Evolutionary conservation across 2,113 vertebrate species (phyloP).

Genomic region (Brachirus orientalis): DNA sequence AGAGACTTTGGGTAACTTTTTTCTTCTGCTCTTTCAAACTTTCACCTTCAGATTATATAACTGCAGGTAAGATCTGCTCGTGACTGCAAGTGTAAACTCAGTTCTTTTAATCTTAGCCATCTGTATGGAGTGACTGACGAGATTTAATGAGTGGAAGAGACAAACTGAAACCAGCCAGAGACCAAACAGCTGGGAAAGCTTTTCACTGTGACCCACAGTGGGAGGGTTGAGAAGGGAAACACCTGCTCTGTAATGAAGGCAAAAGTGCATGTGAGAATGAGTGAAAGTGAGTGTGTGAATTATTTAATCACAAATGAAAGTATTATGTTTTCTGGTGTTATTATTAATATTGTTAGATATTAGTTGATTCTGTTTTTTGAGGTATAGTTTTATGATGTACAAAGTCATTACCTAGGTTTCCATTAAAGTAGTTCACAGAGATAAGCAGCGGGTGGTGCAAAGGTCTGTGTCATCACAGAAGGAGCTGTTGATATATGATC

Average conservation of each 20-base stretch:
- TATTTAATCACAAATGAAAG: not conserved
- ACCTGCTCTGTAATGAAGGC: constrained; percentile 28
- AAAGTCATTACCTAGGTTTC: too few species aligned
- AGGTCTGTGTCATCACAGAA: too few species aligned
- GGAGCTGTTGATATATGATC: too few species aligned
- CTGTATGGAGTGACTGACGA: not conserved
- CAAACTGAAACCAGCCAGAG: not conserved
- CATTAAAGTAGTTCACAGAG: too few species aligned
- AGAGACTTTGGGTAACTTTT: constrained; percentile 27
- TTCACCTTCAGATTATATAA: not conserved
- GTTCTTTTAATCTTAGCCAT: not conserved
- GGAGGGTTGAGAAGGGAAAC: constrained; percentile 25
- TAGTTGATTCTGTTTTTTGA: too few species aligned
- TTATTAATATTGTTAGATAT: too few species aligned
- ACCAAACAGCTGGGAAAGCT: constrained; percentile 12
- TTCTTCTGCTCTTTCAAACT: not conserved
- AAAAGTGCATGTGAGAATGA: not conserved
- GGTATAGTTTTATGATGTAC: too few species aligned
- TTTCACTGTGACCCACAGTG: constrained; percentile 17
- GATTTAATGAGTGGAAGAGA: constrained; percentile 10
- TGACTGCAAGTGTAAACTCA: not conserved
- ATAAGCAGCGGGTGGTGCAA: too few species aligned
- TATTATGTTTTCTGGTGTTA: not conserved
- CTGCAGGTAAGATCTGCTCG: not conserved
- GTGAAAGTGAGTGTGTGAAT: not conserved